phyloP scores from a whole-genome alignment of 1,140 invertebrate species.

The Onthophagus taurus region DNA sequence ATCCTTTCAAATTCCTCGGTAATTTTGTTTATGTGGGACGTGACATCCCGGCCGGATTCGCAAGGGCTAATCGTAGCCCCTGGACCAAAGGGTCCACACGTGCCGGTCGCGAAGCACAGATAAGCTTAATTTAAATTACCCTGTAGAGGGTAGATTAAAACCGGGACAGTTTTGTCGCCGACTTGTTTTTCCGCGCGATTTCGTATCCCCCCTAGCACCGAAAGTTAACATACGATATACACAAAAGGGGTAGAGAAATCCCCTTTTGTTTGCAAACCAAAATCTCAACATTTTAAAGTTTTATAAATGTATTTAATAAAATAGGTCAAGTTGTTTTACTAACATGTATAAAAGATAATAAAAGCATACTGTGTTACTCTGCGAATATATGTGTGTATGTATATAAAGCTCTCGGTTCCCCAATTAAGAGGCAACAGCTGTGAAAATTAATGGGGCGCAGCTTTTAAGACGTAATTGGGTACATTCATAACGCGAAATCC shows the following conservation, averaged over 20 bases:
- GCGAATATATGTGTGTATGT: too few species aligned
- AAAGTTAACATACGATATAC: too few species aligned
- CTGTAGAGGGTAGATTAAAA: constrained; percentile 15
- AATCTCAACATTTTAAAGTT: too few species aligned
- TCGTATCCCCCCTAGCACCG: too few species aligned
- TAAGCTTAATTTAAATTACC: constrained; percentile 14
- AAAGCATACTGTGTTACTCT: too few species aligned
- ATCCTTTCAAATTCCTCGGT: constrained; percentile 36
- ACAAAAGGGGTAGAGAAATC: too few species aligned
- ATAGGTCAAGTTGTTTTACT: too few species aligned
- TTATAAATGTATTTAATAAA: too few species aligned
- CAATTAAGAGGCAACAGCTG: constrained; percentile 57
- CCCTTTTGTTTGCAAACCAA: too few species aligned
- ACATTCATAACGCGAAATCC: constrained; percentile 54
- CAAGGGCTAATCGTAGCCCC: constrained; percentile 22
- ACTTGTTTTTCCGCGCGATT: constrained; percentile 40
- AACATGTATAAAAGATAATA: too few species aligned
- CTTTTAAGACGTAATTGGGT: constrained; percentile 58
- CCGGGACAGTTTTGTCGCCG: constrained; percentile 11
- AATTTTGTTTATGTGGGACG: constrained; percentile 35
- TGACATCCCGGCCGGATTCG: constrained; percentile 14
- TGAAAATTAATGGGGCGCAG: constrained; percentile 57
- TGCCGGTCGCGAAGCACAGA: constrained; percentile 5
- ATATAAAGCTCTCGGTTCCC: constrained; percentile 36
- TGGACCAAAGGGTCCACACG: constrained; percentile 3